Evolutionary conservation across 2,113 vertebrate genomes (phyloP), one percentile per base, ranked within the genome.

Genomic region (Centropristis striata): DNA sequence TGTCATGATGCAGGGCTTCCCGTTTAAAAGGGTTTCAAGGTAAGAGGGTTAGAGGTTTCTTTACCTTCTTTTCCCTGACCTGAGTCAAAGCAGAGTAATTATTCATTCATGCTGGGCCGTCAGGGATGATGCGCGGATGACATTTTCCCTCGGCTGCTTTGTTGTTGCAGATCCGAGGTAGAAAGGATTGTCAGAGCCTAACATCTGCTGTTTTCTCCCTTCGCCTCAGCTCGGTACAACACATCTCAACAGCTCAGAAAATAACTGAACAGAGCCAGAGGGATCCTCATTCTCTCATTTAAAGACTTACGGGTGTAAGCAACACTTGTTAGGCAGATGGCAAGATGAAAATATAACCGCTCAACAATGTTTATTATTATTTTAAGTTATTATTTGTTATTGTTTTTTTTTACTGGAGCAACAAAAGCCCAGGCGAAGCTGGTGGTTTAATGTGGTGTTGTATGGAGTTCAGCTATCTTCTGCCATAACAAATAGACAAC

Each of bases 131-230:
- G 78, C 6, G 23, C 37, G 8, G 66, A 47, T 93, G 89, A 92
- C 87, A 90, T 89, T 92, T 90, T 81, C 83, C 79, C 82, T 86
- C 49, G 20, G 71, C 80, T 67, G 78, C 86, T 91, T 93, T 93
- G 89, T 87, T 92, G 90, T 78, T 64, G 74, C 64, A 83, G 86
- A 89, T 87, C 80, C 60, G 59, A 89, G 80, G 71, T 64, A 60
- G 63, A 76, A 50, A 78, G 66, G 82, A 87, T 67, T 86, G 86
- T 87, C 72, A 15, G 83, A 66, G 78, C 9, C 25, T 46, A 86
- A 92, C 88, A 88, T 86, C 88, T 90, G 86, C 84, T 60, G 72
- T 81, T 82, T 57, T 21, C 72, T 84, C 78, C 72, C 70, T 83
- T 12, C 64, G 61, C 81, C 72, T 77, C 84, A 25, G 72, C 86